These are phyloP conservation scores for Capitulum mitella DNA, from an alignment of 2,888 invertebrate species.

Conservation along the genomic window DNA sequence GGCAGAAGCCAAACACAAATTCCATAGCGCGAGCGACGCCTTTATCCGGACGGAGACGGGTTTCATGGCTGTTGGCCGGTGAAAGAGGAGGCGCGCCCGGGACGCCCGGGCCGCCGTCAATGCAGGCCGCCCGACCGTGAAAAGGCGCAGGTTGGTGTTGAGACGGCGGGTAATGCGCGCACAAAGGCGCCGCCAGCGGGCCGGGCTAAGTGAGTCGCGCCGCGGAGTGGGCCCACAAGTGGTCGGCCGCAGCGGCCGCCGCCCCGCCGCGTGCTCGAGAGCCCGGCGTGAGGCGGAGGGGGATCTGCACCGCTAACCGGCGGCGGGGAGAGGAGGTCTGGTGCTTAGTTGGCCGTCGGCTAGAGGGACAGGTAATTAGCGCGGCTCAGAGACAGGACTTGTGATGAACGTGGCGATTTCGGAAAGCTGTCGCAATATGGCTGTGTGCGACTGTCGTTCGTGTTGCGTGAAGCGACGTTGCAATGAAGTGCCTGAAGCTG, in stretches of 20 bases:
- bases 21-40: background rate
- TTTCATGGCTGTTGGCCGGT: conserved; percentile 15
- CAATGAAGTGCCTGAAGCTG: too few species aligned
- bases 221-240: background rate
- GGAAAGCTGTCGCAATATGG: too few species aligned
- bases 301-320: too few species aligned
- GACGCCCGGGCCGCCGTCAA: background rate
- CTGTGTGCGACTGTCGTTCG: too few species aligned
- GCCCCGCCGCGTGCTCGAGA: too few species aligned
- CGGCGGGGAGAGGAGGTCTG: too few species aligned
- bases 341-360: too few species aligned
- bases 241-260: too few species aligned
- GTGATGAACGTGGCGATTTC: too few species aligned
- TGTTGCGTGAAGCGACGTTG: too few species aligned
- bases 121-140: background rate
- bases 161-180: background rate
- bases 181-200: background rate
- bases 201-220: background rate
- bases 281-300: background rate
- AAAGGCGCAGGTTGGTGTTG: background rate
- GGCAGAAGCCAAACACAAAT: conserved; percentile 7
- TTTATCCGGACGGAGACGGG: background rate
- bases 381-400: too few species aligned
- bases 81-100: background rate
- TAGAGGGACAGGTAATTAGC: too few species aligned